Evolutionary conservation across 1,140 invertebrate genomes (phyloP).

Genomic region (Bacillus rossius): DNA sequence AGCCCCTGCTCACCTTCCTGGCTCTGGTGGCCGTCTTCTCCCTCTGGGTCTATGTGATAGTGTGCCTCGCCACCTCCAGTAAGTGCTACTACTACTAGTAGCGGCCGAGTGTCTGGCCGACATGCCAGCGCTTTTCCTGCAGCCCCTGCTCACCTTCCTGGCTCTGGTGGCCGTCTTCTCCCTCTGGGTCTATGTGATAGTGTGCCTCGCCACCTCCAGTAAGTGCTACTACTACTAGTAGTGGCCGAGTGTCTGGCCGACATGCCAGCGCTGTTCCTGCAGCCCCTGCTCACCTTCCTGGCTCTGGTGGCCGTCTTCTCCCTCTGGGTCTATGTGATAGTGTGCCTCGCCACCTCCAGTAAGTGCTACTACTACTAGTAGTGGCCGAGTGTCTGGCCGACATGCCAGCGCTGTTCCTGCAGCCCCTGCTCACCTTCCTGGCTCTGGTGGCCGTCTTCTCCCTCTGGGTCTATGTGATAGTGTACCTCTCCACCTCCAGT

Average conservation of each 20-base stretch:
- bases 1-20: slow-evolving; percentile 81
- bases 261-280: slow-evolving; percentile 79
- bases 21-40: slow-evolving; percentile 71
- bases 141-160: slow-evolving; percentile 81
- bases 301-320: slow-evolving; percentile 71
- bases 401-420: slow-evolving; percentile 79
- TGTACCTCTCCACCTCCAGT: slow-evolving; percentile 64
- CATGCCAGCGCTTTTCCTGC: slow-evolving; percentile 79
- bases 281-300: slow-evolving; percentile 81
- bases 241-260: no score
- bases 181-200: slow-evolving; percentile 79
- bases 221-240: no score
- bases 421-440: slow-evolving; percentile 81
- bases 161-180: slow-evolving; percentile 71
- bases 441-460: slow-evolving; percentile 71
- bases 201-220: slow-evolving; percentile 64
- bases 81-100: no score
- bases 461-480: slow-evolving; percentile 79
- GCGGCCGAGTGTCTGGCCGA: no score
- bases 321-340: slow-evolving; percentile 79
- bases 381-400: no score
- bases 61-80: slow-evolving; percentile 64
- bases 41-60: slow-evolving; percentile 79
- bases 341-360: slow-evolving; percentile 64
- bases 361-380: no score